Conservation (phyloP, 2,888 invertebrate genomes). For the Neoitamus cyanurus region DNA sequence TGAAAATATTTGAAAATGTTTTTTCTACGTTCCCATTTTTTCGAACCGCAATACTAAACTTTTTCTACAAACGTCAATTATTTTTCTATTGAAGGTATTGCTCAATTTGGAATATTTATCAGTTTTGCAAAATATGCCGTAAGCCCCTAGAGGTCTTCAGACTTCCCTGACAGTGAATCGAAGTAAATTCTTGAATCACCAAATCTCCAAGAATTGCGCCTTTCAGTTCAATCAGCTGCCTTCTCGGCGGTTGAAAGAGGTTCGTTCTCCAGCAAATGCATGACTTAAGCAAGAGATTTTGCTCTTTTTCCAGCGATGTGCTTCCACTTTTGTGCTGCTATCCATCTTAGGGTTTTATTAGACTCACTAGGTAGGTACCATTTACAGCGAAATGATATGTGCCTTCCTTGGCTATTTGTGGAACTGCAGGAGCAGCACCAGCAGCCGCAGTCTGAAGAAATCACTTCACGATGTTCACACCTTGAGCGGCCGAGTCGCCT, state of each 20-base stretch:
- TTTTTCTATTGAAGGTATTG: too few species aligned
- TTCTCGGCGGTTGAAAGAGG: not conserved
- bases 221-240: not conserved
- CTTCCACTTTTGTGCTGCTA: slow-evolving; percentile 5
- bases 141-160: not conserved
- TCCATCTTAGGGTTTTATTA: slow-evolving; percentile 6
- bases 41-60: too few species aligned
- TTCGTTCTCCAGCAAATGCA: not conserved
- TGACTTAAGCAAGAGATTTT: not conserved
- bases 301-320: slow-evolving; percentile 17
- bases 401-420: slow-evolving; percentile 20
- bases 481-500: slow-evolving; percentile 9
- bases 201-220: not conserved
- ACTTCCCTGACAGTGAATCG: not conserved
- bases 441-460: slow-evolving; percentile 22
- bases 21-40: too few species aligned
- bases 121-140: not conserved
- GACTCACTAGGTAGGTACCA: slow-evolving; percentile 2
- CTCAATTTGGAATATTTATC: too few species aligned
- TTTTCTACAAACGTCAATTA: too few species aligned
- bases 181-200: not conserved
- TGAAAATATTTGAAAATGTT: too few species aligned
- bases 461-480: slow-evolving; percentile 42
- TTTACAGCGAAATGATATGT: slow-evolving; percentile 30
- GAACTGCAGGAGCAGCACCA: not conserved